Percentiles rank a stretch among this genome's conserved stretches.
Conservation (phyloP, 2,888 invertebrate genomes). For the Tenodera sinensis region DNA sequence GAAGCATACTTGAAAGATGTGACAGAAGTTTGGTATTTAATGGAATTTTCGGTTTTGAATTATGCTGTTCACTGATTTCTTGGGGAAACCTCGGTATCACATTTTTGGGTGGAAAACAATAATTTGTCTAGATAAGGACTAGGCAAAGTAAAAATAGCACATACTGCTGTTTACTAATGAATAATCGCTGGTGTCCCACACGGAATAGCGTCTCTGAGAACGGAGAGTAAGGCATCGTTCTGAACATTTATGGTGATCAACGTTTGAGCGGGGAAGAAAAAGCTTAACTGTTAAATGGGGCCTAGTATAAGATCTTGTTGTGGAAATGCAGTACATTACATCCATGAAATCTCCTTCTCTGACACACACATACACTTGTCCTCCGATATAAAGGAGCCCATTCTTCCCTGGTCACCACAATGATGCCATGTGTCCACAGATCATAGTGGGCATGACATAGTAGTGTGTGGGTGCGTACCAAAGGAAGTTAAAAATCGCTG, state of each 20-base stretch:
- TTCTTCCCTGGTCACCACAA: not conserved
- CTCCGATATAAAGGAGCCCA: not conserved
- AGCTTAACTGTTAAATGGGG: not conserved
- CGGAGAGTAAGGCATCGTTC: not conserved
- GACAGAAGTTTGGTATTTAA: too few relatives aligned
- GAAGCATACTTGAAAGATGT: too few relatives aligned
- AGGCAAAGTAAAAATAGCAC: too few relatives aligned
- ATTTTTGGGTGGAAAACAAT: too few relatives aligned
- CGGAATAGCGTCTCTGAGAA: not conserved
- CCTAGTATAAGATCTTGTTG: not conserved
- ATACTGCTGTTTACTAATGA: too few relatives aligned
- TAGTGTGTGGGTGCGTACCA: not conserved
- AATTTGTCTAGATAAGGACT: too few relatives aligned
- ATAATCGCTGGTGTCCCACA: not conserved
- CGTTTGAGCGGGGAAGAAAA: not conserved
- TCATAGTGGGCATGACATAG: not conserved
- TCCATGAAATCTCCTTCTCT: not conserved
- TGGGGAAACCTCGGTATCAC: too few relatives aligned
- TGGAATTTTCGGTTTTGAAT: too few relatives aligned
- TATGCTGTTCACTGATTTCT: too few relatives aligned
- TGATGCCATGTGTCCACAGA: not conserved
- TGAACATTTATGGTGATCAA: not conserved
- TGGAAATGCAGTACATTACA: slow-evolving; percentile 7
- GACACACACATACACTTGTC: not conserved
- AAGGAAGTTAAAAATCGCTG: not conserved